Conservation (phyloP, 2,113 vertebrate genomes). For the Ranitomeya variabilis region DNA sequence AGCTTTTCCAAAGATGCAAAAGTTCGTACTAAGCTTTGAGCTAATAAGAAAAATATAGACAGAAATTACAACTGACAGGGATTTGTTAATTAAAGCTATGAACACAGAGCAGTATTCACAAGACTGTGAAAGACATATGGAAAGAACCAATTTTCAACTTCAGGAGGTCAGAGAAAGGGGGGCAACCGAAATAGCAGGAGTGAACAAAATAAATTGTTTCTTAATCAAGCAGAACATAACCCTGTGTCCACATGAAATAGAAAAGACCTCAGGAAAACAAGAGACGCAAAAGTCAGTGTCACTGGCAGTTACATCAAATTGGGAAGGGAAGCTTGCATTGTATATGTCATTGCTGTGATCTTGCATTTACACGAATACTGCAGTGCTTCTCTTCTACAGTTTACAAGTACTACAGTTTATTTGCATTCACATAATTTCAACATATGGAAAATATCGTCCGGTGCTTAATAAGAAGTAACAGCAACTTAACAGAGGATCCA, state of each 20-base stretch:
- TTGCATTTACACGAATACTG: background rate
- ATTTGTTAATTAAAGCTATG: constrained; percentile 56
- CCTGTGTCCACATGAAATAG: constrained; percentile 54
- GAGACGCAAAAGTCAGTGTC: constrained; percentile 26
- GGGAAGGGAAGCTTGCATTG: background rate
- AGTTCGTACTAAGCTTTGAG: constrained; percentile 46
- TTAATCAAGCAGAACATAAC: constrained; percentile 57
- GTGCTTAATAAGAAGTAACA: background rate
- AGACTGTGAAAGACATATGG: constrained; percentile 57
- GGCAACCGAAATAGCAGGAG: constrained; percentile 55
- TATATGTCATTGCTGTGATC: constrained; percentile 11
- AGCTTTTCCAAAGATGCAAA: constrained; percentile 21
- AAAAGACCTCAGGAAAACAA: constrained; percentile 52
- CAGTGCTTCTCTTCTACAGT: background rate
- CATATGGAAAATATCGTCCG: background rate
- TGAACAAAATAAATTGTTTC: constrained; percentile 55
- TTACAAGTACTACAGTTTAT: background rate
- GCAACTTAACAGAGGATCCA: background rate
- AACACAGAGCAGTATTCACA: constrained; percentile 55
- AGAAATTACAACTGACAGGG: constrained; percentile 52
- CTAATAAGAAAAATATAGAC: constrained; percentile 48
- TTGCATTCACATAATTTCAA: background rate
- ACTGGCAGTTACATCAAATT: constrained; percentile 47
- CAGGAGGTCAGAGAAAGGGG: constrained; percentile 53
- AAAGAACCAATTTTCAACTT: constrained; percentile 57